Evolutionary conservation across 1,140 invertebrate species (phyloP).

Genomic region (Zaprionus camerounensis): DNA sequence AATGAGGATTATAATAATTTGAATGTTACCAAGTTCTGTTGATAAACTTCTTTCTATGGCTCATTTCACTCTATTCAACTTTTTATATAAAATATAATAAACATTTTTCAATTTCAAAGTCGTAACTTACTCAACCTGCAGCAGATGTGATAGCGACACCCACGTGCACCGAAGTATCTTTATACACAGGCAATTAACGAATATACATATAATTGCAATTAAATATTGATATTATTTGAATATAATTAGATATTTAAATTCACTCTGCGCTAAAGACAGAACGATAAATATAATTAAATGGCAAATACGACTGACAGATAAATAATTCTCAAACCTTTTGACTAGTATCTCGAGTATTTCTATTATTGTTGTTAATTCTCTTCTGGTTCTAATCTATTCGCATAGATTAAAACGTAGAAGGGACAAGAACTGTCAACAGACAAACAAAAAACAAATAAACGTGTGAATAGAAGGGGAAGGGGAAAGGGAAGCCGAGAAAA

Average conservation of each 20-base stretch:
- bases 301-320: slow-evolving; percentile 24
- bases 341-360: slow-evolving; percentile 8
- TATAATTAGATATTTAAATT: slow-evolving; percentile 77
- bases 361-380: background rate
- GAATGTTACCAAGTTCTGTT: background rate
- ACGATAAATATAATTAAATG: slow-evolving; percentile 61
- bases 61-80: background rate
- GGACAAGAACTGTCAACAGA: slow-evolving; percentile 14
- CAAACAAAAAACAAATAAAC: slow-evolving; percentile 16
- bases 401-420: slow-evolving; percentile 12
- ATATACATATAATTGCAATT: slow-evolving; percentile 6
- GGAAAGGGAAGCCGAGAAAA: slow-evolving; percentile 6
- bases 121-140: background rate
- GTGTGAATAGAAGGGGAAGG: background rate
- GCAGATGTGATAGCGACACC: background rate
- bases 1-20: background rate
- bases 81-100: background rate
- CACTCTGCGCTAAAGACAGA: slow-evolving; percentile 54
- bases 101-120: background rate
- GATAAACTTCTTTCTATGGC: background rate
- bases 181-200: background rate
- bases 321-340: slow-evolving; percentile 29
- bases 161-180: background rate
- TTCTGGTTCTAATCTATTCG: background rate
- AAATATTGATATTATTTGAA: slow-evolving; percentile 25